Base-by-base conservation (phyloP, 2,113 vertebrate genomes). In the Polypterus bichir region DNA sequence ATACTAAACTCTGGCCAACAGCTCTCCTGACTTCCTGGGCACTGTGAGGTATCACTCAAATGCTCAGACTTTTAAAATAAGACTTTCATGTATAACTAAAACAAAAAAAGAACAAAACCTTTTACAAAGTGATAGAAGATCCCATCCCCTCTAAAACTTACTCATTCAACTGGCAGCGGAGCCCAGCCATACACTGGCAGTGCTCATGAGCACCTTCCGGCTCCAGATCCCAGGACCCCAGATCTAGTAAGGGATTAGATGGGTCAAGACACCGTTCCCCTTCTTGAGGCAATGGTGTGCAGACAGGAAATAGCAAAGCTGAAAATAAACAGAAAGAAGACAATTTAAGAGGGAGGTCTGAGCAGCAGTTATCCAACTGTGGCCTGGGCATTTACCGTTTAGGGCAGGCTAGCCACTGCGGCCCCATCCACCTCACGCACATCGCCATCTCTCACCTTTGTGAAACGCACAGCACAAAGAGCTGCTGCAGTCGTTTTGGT, bases 301-400 rank as follows among this genome's bases (percentile, higher is more conserved):
- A 98, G 68, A 98, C 89, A 0, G 93, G 87, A 9, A 92, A 96
- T 64, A 89, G 75, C 1, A 98, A 80, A 48, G 81, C 94, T 98
- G 71, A 65, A 45, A 3, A 48, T 48, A 3, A 55, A 59, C 3
- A 3, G 3, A 11, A 3, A n/a, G n/a, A 48, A 10, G 3, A 49
- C 2, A 4, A 53, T 6, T 7, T 7, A 4, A 6, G 27, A 48
- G 9, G 58, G 3, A 49, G 6, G 27, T 27, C 27, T 27, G 27
- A 27, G 27, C 27, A 27, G 27, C 27, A 27, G 27, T 27, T 27
- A 27, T 27, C 27, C 27, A 27, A 27, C 27, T 27, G 27, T 27
- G 27, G 2, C 27, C 27, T 27, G 27, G 27, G 27, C 27, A 27
- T 1, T 27, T 1, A 27, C 27, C 27, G 2, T 27, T 27, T 27